Evolutionary conservation across 1,140 invertebrate genomes (phyloP).

Genomic region (Alviniconcha marisindica): DNA sequence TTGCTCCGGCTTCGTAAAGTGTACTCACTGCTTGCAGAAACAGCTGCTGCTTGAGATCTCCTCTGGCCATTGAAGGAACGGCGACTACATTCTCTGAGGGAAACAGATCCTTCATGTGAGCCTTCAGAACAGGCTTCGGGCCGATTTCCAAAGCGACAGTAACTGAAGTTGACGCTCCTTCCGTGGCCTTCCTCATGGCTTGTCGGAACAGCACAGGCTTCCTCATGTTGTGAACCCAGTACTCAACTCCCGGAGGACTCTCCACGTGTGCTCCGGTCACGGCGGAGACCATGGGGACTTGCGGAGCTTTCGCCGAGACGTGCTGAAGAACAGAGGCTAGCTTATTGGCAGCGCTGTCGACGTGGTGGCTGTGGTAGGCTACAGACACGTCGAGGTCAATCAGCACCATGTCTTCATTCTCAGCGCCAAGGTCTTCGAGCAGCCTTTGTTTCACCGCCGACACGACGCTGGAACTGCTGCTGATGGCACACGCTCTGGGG

Average conservation of each 20-base stretch:
- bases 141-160: slow-evolving; percentile 62
- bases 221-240: slow-evolving; percentile 58
- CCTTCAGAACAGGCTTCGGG: slow-evolving; percentile 54
- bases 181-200: slow-evolving; percentile 44
- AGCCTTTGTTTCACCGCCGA: slow-evolving; percentile 36
- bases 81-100: neutral
- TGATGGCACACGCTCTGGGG: slow-evolving; percentile 56
- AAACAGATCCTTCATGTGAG: slow-evolving; percentile 49
- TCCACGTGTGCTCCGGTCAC: slow-evolving; percentile 48
- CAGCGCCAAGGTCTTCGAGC: neutral
- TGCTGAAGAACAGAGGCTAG: slow-evolving; percentile 36
- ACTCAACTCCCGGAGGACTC: slow-evolving; percentile 28
- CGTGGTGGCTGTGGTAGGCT: slow-evolving; percentile 61
- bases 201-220: slow-evolving; percentile 51
- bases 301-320: neutral
- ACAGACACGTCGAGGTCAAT: slow-evolving; percentile 46
- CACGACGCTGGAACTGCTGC: slow-evolving; percentile 52
- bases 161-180: slow-evolving; percentile 38
- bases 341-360: slow-evolving; percentile 34
- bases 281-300: slow-evolving; percentile 53
- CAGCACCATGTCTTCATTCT: neutral
- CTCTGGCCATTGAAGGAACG: slow-evolving; percentile 48
- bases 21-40: slow-evolving; percentile 33
- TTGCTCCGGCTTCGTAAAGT: slow-evolving; percentile 41
- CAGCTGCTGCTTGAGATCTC: slow-evolving; percentile 34